Evolutionary conservation across 2,113 vertebrate species (phyloP).

Genomic region (Glaucidium brasilianum): DNA sequence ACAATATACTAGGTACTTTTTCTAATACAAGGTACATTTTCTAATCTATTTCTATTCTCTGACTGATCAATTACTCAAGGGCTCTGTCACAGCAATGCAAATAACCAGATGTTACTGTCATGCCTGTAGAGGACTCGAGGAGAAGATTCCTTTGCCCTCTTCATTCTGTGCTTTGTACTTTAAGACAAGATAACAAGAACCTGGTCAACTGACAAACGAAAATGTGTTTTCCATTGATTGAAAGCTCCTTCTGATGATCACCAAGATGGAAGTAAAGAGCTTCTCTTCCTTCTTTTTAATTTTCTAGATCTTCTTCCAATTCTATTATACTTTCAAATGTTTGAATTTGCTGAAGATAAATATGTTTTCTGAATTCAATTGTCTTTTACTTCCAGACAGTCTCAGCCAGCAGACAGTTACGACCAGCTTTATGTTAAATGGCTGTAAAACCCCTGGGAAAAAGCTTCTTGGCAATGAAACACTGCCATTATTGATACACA

Average conservation of each 20-base stretch:
- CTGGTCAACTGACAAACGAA: not conserved
- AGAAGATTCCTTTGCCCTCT: not conserved
- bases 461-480: not conserved
- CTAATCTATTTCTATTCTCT: not conserved
- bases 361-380: not conserved
- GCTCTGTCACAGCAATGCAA: not conserved
- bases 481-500: not conserved
- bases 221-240: not conserved
- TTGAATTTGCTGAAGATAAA: not conserved
- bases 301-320: not conserved
- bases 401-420: not conserved
- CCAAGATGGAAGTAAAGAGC: not conserved
- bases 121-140: not conserved
- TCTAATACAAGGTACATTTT: not conserved
- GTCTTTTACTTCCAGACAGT: not conserved
- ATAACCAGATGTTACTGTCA: not conserved
- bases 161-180: not conserved
- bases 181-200: not conserved
- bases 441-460: not conserved
- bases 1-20: not conserved
- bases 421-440: not conserved
- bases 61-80: not conserved
- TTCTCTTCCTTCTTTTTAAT: not conserved
- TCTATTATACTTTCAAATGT: not conserved
- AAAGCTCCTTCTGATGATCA: not conserved